A percentile compares a stretch with the other conserved stretches of the same genome.
phyloP scores from a whole-genome alignment of 2,113 vertebrate species.

The Cranoglanis bouderius region DNA sequence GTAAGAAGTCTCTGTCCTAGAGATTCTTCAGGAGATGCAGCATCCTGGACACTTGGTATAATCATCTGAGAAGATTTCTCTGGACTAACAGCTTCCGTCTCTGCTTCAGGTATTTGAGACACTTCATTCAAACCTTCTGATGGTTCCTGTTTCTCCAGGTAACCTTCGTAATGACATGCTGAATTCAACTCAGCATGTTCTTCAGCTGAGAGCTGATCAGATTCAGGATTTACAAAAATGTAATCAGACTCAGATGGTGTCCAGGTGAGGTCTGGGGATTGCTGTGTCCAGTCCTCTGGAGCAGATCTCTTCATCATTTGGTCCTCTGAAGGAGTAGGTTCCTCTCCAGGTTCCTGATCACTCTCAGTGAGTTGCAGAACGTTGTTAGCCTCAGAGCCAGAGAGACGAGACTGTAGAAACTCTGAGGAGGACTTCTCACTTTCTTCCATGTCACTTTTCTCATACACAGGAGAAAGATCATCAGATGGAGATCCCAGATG shows the following conservation, averaged over 20 bases:
- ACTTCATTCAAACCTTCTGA: not conserved
- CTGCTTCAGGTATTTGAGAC: not conserved
- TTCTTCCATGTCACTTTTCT: conserved; percentile 55
- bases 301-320: not conserved
- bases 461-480: conserved; percentile 48
- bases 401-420: not conserved
- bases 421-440: conserved; percentile 45
- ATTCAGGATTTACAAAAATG: not conserved
- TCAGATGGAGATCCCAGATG: conserved; percentile 10
- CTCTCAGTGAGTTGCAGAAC: conserved; percentile 16
- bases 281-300: not conserved
- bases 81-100: not conserved
- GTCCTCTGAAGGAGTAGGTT: conserved; percentile 24
- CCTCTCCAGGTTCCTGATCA: not conserved
- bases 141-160: conserved; percentile 36
- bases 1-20: not conserved
- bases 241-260: conserved; percentile 25
- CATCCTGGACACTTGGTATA: conserved; percentile 28
- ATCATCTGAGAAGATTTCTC: conserved; percentile 6
- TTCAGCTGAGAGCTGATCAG: not conserved
- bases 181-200: not conserved
- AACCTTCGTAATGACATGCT: conserved; percentile 17
- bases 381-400: not conserved
- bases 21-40: conserved; percentile 10
- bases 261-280: not conserved